Percentiles rank a stretch among this genome's conserved stretches.
phyloP scores from a whole-genome alignment of 2,113 vertebrate genomes.

The Ophiodon elongatus region DNA sequence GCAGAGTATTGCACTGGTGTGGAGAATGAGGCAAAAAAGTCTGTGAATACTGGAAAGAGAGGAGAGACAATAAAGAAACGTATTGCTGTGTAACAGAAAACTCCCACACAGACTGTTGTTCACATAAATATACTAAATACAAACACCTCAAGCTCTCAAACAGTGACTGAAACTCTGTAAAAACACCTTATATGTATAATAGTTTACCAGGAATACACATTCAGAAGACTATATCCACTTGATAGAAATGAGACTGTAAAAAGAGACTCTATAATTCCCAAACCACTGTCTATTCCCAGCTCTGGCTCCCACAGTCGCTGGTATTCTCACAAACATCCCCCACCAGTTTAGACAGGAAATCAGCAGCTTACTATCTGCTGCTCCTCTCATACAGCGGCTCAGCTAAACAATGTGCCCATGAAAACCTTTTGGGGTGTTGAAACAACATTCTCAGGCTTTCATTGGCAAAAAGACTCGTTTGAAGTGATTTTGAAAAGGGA shows the following conservation, averaged over 20 bases:
- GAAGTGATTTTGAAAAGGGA: slow-evolving; percentile 7
- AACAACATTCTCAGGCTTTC: slow-evolving; percentile 64
- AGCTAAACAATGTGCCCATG: slow-evolving; percentile 48
- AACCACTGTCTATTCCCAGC: slow-evolving; percentile 53
- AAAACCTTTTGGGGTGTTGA: slow-evolving; percentile 31
- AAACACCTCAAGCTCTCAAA: neutral
- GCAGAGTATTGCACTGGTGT: neutral
- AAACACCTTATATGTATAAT: neutral
- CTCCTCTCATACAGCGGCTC: slow-evolving; percentile 37
- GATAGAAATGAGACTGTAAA: slow-evolving; percentile 26
- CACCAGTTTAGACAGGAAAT: slow-evolving; percentile 61
- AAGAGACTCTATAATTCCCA: slow-evolving; percentile 50
- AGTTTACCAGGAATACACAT: neutral
- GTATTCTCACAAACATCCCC: slow-evolving; percentile 49
- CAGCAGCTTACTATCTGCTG: slow-evolving; percentile 36
- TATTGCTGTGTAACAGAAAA: neutral
- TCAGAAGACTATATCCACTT: neutral
- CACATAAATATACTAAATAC: neutral
- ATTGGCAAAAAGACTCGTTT: slow-evolving; percentile 23
- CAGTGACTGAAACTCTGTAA: neutral
- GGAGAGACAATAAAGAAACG: neutral
- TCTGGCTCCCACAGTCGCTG: slow-evolving; percentile 28
- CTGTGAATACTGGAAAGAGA: neutral
- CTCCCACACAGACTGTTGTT: neutral
- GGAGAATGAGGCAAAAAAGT: neutral